Base-by-base conservation (phyloP, 2,888 invertebrate species). In the Poecilus cupreus region DNA sequence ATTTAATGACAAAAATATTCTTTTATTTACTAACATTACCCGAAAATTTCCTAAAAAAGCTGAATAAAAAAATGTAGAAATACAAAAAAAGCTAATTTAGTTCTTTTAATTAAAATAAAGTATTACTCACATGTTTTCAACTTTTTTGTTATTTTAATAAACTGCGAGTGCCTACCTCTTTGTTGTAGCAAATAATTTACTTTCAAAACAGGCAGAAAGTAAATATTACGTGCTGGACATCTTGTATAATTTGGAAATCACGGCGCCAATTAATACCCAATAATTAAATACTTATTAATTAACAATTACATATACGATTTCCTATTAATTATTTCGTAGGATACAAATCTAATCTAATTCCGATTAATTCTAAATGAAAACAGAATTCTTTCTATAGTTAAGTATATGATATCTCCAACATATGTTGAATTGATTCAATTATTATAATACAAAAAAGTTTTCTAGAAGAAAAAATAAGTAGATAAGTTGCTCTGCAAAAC, bases 21-120 rank as follows among this genome's bases (percentile, higher is more conserved):
- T 60, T 60, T 60, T 60, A 60, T 60, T 26, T 60, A 60, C 60
- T 24, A 26, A 60, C 60, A n/a, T 60, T 26, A 24, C 24, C 24
- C 26, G 24, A 60, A 60, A 18, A 60, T 26, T 0, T 43, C 43
- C 1, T 43, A 43, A 11, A 60, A 60, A 57, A 60, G 6, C n/a
- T 24, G 11, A 13, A 10, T 32, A 32, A 43, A 43, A 43, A 10
- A 60, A 60, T 24, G 13, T n/a, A 24, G 60, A 57, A 57, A 1
- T 8, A 32, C 6, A 8, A 32, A 32, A 43, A 43, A 43, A 43
- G 11, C 10, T 43, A 43, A 32, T 32, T 32, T 32, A 32, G 1
- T 32, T 54, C 24, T 60, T 60, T 60, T 60, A 22, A 60, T 60
- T 60, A 24, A 22, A 13, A 26, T 54, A 20, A 54, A 0, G 18